Evolutionary conservation across 2,888 invertebrate species (phyloP), one percentile per base, ranked within the genome.

Genomic region (Apeira syringaria): DNA sequence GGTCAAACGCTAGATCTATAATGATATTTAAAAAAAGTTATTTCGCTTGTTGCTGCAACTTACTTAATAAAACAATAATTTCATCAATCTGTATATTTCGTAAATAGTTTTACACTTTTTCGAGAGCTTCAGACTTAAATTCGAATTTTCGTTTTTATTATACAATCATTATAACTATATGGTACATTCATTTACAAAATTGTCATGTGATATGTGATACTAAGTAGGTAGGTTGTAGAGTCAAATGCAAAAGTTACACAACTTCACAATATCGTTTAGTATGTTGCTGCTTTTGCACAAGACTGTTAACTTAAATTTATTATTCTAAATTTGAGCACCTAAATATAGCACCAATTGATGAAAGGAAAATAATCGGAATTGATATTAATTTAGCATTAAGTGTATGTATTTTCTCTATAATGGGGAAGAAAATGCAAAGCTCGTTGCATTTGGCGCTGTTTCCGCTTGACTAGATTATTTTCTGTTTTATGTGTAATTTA

Each of bases 111-210:
- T 73, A 44, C 33, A 71, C 71, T 79, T 68, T 20, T 63, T 72
- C 63, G 73, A 79, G 72, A 76, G 74, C 68, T 29, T 62, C 67
- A 74, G 64, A 66, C 74, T 74, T 71, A 67, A 49, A 53, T 59
- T 52, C 53, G 40, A 59, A 55, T 57, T 66, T 64, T 73, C 73
- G 72, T 68, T 65, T 65, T 68, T 75, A 64, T 63, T 69, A 45
- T 76, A 85, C 73, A 76, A 70, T 61, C 50, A 50, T 36, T 78
- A 76, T 66, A 68, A 59, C 83, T 86, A 87, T 89, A 89, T 88
- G 70, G 66, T 88, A 89, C 88, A 87, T 75, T 64, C 80, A 84
- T 84, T 81, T 87, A 86, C 87, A 84, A 68, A 64, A 74, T 71
- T 82, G 81, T 84, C 81, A 82, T 86, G 81, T 81, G 81, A 81